Conservation (phyloP, 2,888 invertebrate genomes). For the Lymantria dispar region DNA sequence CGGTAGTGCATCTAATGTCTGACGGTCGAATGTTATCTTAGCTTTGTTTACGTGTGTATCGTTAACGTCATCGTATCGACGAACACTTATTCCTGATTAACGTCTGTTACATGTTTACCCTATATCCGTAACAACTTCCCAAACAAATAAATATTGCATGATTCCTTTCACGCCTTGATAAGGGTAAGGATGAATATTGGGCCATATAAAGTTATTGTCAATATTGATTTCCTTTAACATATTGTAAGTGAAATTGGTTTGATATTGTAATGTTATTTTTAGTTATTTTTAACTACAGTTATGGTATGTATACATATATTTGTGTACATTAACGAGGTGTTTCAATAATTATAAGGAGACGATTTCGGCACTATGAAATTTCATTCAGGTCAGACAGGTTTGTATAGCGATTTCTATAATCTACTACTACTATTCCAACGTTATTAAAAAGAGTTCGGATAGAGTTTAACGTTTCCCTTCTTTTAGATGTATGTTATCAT, state of each 20-base stretch:
- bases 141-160: conserved; percentile 38
- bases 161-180: conserved; percentile 30
- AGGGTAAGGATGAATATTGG: conserved; percentile 22
- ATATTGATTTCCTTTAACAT: conserved; percentile 9
- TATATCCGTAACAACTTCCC: conserved; percentile 27
- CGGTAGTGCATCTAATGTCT: conserved; percentile 66
- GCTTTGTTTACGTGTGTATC: conserved; percentile 40
- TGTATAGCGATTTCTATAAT: too few species aligned
- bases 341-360: too few species aligned
- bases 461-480: too few species aligned
- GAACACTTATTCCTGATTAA: conserved; percentile 38
- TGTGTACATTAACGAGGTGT: not conserved
- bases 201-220: conserved; percentile 16
- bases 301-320: not conserved
- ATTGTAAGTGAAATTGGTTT: not conserved
- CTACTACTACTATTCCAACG: too few species aligned
- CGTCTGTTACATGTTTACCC: conserved; percentile 28
- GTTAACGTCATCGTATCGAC: conserved; percentile 26
- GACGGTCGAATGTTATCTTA: conserved; percentile 50
- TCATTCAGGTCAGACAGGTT: too few species aligned
- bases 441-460: too few species aligned
- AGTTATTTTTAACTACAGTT: not conserved
- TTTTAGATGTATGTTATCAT: too few species aligned
- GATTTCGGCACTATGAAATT: too few species aligned
- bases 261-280: not conserved